These are phyloP conservation scores for Panagrolaimus sp. DNA, from an alignment of 1,140 invertebrate genomes.

Conservation along the genomic window DNA sequence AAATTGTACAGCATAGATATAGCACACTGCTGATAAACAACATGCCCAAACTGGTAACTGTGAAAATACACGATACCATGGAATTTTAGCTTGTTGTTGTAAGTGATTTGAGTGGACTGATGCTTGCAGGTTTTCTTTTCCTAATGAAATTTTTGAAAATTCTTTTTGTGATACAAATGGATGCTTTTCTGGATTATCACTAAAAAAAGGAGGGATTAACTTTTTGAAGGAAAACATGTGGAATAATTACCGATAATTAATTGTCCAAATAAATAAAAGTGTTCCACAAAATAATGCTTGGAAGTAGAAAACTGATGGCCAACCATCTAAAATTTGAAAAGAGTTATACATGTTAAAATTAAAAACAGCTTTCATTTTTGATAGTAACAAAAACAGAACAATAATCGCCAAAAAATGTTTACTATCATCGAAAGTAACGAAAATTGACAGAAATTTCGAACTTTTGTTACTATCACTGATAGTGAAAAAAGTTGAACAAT, in stretches of 20 bases:
- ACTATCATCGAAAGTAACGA: no score
- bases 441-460: no score
- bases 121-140: background rate
- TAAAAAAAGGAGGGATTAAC: no score
- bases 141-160: background rate
- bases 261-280: background rate
- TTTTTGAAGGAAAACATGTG: no score
- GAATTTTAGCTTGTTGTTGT: background rate
- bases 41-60: background rate
- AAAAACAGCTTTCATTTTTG: no score
- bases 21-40: background rate
- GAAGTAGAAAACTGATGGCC: conserved; percentile 5
- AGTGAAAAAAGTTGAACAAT: no score
- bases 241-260: background rate
- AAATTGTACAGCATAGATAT: background rate
- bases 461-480: no score
- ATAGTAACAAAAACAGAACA: no score
- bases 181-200: conserved; percentile 3
- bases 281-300: background rate
- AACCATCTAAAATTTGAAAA: background rate
- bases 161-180: background rate
- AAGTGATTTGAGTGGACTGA: no score
- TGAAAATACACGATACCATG: background rate
- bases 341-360: background rate
- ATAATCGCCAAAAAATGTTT: no score